Conservation (phyloP, 2,797 vertebrate species). For the Falco concolor region DNA sequence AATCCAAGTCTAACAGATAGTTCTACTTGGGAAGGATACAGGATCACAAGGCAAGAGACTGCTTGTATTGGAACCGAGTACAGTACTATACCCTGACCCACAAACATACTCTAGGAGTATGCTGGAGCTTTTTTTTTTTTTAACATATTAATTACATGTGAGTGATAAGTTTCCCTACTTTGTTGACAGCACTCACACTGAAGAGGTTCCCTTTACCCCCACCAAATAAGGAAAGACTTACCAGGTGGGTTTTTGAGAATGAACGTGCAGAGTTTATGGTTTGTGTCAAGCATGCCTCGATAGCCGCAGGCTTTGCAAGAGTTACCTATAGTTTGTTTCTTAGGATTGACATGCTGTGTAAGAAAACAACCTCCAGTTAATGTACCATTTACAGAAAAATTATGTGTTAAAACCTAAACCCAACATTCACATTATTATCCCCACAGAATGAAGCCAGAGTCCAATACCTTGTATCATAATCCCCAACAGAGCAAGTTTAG, state of each 20-base stretch:
- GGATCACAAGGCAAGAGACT: background rate
- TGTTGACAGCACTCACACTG: background rate
- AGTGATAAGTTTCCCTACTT: background rate
- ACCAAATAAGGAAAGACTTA: constrained; percentile 65
- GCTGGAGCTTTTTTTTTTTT: background rate
- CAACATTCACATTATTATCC: background rate
- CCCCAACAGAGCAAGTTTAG: background rate
- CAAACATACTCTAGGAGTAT: background rate
- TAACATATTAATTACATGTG: rapidly evolving
- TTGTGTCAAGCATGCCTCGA: constrained; percentile 97
- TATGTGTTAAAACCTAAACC: background rate
- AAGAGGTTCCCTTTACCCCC: background rate
- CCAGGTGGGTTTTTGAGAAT: constrained; percentile 99
- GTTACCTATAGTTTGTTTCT: constrained; percentile 99
- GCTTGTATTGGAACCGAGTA: background rate
- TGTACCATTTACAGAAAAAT: background rate
- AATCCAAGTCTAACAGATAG: background rate
- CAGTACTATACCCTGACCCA: background rate
- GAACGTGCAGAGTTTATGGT: constrained; percentile 99
- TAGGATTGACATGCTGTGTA: constrained; percentile 94
- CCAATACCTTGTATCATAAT: background rate
- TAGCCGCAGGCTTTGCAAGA: constrained; percentile 99
- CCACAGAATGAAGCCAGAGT: background rate
- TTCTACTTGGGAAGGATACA: background rate
- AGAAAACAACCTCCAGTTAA: background rate